Percentiles rank a stretch among this genome's conserved stretches.
Conservation (phyloP, 2,888 invertebrate species). For the Spisula subtruncata region DNA sequence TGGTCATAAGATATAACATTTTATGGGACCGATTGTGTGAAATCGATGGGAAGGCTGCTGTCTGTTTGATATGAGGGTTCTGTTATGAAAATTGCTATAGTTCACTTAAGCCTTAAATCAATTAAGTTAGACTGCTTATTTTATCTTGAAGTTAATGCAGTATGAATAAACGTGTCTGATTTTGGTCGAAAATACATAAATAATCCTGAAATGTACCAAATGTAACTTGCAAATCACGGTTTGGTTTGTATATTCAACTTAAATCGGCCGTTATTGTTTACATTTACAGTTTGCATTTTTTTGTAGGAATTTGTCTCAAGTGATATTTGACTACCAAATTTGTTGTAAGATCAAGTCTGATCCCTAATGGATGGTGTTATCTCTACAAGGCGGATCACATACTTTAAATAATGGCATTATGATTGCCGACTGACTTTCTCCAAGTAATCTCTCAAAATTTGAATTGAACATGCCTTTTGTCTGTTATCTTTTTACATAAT, state of each 20-base stretch:
- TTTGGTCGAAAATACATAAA: background rate
- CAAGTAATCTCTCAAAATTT: conserved; percentile 50
- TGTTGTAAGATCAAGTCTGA: conserved; percentile 27
- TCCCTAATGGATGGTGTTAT: conserved; percentile 43
- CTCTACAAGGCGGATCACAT: conserved; percentile 36
- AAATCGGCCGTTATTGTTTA: background rate
- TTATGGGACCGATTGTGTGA: background rate
- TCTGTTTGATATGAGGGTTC: too few species aligned
- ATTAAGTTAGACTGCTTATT: background rate
- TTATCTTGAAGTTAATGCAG: too few species aligned
- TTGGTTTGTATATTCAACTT: background rate
- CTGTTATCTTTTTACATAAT: conserved; percentile 36
- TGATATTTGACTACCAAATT: conserved; percentile 46
- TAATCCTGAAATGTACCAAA: background rate
- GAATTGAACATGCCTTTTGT: conserved; percentile 40
- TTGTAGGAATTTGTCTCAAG: background rate
- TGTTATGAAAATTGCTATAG: background rate
- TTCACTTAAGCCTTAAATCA: background rate
- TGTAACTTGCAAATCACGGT: background rate
- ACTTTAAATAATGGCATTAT: conserved; percentile 54
- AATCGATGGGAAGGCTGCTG: background rate
- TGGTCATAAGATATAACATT: background rate
- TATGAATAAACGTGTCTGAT: background rate
- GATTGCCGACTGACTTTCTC: conserved; percentile 47
- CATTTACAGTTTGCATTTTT: conserved; percentile 1